Conservation (phyloP, 2,888 invertebrate species). For the Cybosia mesomella region DNA sequence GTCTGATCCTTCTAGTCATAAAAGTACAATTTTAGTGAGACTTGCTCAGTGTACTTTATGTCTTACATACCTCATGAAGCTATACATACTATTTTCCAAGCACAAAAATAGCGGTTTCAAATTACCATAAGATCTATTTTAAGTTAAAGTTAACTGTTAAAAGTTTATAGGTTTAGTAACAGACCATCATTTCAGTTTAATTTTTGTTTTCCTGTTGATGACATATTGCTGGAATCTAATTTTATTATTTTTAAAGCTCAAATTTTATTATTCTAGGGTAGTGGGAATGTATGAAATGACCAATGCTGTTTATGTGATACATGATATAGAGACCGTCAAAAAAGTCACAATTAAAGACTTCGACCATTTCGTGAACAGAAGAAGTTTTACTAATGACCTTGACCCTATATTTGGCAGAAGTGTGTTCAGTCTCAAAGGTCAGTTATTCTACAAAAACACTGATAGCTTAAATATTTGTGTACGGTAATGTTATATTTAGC, state of each 20-base stretch:
- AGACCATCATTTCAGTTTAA: not conserved
- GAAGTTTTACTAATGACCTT: conserved; percentile 61
- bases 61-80: too few relatives aligned
- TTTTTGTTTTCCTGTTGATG: not conserved
- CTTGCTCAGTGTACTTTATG: too few relatives aligned
- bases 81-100: too few relatives aligned
- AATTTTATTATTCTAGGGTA: conserved; percentile 5
- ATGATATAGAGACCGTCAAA: conserved; percentile 80
- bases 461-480: too few relatives aligned
- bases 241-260: not conserved
- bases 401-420: conserved; percentile 83
- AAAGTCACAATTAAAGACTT: conserved; percentile 84
- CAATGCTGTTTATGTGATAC: not conserved
- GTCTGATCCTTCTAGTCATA: too few relatives aligned
- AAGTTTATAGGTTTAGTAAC: too few relatives aligned
- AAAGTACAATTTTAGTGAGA: too few relatives aligned
- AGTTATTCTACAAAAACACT: not conserved
- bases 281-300: conserved; percentile 10
- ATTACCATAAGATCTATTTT: too few relatives aligned
- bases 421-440: conserved; percentile 80
- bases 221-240: not conserved
- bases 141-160: too few relatives aligned
- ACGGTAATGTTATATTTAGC: too few relatives aligned
- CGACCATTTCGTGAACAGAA: conserved; percentile 83
- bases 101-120: too few relatives aligned